A percentile compares a stretch with the other conserved stretches of the same genome.
These are phyloP conservation scores for Bombus turneri DNA, from an alignment of 1,140 invertebrate genomes.

Conservation along the genomic window DNA sequence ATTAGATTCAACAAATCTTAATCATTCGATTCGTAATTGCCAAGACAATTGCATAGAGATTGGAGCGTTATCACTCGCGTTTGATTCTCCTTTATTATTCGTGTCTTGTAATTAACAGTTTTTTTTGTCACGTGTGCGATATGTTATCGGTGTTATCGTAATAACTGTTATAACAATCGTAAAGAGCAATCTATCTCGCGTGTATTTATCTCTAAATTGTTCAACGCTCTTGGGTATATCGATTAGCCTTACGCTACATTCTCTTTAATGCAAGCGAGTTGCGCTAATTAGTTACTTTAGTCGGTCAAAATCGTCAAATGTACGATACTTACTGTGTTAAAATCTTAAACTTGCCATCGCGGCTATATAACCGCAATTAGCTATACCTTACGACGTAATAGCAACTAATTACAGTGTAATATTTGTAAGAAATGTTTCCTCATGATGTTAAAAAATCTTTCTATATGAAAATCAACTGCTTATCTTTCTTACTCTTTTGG, in stretches of 20 bases:
- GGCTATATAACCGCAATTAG: background rate
- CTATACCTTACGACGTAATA: background rate
- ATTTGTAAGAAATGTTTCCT: background rate
- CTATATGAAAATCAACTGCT: background rate
- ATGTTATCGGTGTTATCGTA: slow-evolving; percentile 36
- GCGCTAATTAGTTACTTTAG: slow-evolving; percentile 1
- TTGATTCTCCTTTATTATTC: too few species aligned
- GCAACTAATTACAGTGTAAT: background rate
- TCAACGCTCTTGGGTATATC: slow-evolving; percentile 1
- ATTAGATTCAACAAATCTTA: too few species aligned
- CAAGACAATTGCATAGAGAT: slow-evolving; percentile 10
- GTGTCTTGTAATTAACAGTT: slow-evolving; percentile 14
- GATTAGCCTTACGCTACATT: background rate
- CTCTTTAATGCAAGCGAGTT: background rate
- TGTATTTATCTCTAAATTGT: slow-evolving; percentile 25
- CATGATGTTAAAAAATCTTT: background rate
- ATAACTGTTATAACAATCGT: slow-evolving; percentile 45
- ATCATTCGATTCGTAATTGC: slow-evolving; percentile 2
- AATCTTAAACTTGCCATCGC: background rate
- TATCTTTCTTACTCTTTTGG: background rate
- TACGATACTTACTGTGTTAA: background rate
- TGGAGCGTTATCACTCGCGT: background rate
- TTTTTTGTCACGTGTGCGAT: background rate
- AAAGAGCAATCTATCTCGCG: slow-evolving; percentile 29
- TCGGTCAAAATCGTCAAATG: background rate